phyloP scores from a whole-genome alignment of 2,113 vertebrate genomes.

The Gobio gobio region DNA sequence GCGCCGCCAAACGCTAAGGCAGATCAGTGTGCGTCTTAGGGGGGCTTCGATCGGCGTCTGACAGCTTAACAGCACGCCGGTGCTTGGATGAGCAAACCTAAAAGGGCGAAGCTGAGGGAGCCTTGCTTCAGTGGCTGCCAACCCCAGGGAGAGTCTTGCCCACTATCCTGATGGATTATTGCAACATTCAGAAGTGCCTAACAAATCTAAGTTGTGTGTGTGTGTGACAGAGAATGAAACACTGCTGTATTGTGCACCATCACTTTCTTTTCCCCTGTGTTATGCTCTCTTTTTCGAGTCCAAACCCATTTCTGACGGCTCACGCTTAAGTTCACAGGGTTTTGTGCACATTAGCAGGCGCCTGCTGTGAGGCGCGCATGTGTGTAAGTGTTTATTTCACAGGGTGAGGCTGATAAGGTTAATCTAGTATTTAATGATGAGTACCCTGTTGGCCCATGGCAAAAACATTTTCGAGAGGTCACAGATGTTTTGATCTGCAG shows the following conservation, averaged over 20 bases:
- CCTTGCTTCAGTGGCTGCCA: conserved; percentile 22
- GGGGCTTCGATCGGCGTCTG: conserved; percentile 46
- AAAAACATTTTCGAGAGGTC: conserved; percentile 41
- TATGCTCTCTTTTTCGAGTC: conserved; percentile 28
- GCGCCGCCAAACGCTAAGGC: conserved; percentile 43
- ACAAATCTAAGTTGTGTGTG: conserved; percentile 25
- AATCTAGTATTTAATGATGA: conserved; percentile 55
- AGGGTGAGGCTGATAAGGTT: conserved; percentile 51
- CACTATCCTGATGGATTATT: conserved; percentile 42
- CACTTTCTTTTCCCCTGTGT: conserved; percentile 3
- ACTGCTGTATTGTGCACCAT: not conserved
- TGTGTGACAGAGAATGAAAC: not conserved
- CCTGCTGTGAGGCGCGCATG: conserved; percentile 45
- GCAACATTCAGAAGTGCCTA: conserved; percentile 31
- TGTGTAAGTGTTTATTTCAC: conserved; percentile 44
- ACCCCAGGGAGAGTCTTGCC: conserved; percentile 38
- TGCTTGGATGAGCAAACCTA: conserved; percentile 42
- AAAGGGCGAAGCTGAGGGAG: conserved; percentile 32
- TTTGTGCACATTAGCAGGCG: not conserved
- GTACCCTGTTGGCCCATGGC: conserved; percentile 42
- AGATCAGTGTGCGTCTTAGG: conserved; percentile 37
- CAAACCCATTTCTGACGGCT: conserved; percentile 8
- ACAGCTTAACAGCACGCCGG: conserved; percentile 47
- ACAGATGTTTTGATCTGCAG: conserved; percentile 46
- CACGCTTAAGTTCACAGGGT: not conserved